Evolutionary conservation across 2,113 vertebrate genomes (phyloP).

Genomic region (Silurus glanis): DNA sequence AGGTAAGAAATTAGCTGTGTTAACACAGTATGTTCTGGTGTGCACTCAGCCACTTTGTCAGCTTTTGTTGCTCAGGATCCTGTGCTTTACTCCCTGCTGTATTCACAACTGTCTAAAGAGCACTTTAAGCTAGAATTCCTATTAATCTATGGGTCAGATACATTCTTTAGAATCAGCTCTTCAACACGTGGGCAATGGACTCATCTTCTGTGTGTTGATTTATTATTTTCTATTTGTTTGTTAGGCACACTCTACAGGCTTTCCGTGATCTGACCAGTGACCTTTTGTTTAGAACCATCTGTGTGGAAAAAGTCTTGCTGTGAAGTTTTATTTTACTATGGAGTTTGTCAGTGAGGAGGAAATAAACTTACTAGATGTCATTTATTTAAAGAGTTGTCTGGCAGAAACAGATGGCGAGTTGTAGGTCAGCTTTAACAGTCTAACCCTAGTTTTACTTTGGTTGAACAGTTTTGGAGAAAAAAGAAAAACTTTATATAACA

Average conservation of each 20-base stretch:
- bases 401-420: constrained; percentile 5
- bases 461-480: background rate
- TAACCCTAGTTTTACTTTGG: background rate
- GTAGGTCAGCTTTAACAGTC: background rate
- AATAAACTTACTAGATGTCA: constrained; percentile 4
- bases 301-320: background rate
- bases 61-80: constrained; percentile 25
- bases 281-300: background rate
- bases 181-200: constrained; percentile 20
- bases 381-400: background rate
- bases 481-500: background rate
- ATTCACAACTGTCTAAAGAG: constrained; percentile 25
- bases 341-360: background rate
- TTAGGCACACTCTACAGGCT: constrained; percentile 4
- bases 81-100: constrained; percentile 32
- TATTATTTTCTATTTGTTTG: constrained; percentile 6
- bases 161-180: constrained; percentile 22
- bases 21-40: constrained; percentile 45
- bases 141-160: constrained; percentile 40
- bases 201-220: constrained; percentile 13
- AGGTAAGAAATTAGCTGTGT: constrained; percentile 59
- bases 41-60: constrained; percentile 44
- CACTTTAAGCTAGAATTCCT: constrained; percentile 7
- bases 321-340: constrained; percentile 10
- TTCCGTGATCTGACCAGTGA: background rate